A percentile compares a stretch with the other conserved stretches of the same genome.
Evolutionary conservation across 2,888 invertebrate species (phyloP).

Genomic region (Peribatodes rhomboidaria): DNA sequence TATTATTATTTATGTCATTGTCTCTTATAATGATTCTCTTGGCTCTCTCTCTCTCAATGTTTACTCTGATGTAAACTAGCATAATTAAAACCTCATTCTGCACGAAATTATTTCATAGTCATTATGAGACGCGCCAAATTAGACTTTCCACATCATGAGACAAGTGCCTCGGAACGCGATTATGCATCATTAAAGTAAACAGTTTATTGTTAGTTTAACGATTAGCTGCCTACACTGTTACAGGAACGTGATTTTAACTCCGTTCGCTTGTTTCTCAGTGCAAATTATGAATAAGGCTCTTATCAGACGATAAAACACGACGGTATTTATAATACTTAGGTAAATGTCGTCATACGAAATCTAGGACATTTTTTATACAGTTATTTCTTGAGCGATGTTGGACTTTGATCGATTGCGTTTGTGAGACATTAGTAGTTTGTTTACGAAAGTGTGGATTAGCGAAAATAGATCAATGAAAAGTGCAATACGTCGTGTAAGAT

Average conservation of each 20-base stretch:
- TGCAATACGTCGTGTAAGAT: constrained; percentile 43
- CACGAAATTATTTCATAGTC: constrained; percentile 39
- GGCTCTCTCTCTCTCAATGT: constrained; percentile 25
- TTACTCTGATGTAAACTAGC: constrained; percentile 28
- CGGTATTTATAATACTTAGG: constrained; percentile 25
- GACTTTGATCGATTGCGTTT: constrained; percentile 11
- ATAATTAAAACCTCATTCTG: constrained; percentile 36
- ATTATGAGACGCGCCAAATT: constrained; percentile 44
- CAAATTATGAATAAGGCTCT: constrained; percentile 31
- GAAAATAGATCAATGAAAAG: constrained; percentile 39
- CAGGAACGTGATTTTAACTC: constrained; percentile 39
- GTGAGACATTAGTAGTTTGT: constrained; percentile 7
- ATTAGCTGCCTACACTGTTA: constrained; percentile 45
- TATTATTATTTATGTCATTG: constrained; percentile 17
- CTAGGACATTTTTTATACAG: constrained; percentile 13
- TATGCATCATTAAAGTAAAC: constrained; percentile 56
- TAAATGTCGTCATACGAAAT: constrained; percentile 22
- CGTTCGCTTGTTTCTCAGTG: constrained; percentile 34
- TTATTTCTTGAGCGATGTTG: background rate
- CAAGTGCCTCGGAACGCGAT: constrained; percentile 45
- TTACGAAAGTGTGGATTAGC: constrained; percentile 35
- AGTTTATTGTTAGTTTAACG: constrained; percentile 52
- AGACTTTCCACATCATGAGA: constrained; percentile 44
- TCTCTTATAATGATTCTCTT: constrained; percentile 9
- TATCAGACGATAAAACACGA: constrained; percentile 32